These are phyloP conservation scores for Drosophila parthenogenetica DNA, from an alignment of 2,888 invertebrate genomes.

Conservation along the genomic window DNA sequence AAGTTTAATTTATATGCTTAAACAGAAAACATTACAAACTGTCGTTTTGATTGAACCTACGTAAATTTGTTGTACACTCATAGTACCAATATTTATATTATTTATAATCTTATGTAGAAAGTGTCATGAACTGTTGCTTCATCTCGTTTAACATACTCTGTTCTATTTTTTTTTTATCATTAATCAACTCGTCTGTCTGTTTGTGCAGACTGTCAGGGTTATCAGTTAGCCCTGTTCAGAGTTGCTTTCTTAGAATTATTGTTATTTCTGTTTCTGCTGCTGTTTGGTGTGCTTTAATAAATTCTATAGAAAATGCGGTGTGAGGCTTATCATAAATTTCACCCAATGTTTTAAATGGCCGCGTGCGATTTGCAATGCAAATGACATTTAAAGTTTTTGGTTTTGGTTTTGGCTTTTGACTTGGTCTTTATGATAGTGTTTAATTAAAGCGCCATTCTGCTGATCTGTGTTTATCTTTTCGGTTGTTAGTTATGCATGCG, in stretches of 20 bases:
- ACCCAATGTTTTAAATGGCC: constrained; percentile 42
- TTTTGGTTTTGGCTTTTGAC: neutral
- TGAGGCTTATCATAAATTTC: constrained; percentile 73
- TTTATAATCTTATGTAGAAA: neutral
- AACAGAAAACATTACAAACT: neutral
- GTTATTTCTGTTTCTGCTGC: neutral
- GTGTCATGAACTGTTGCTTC: constrained; percentile 1
- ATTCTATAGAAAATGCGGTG: constrained; percentile 49
- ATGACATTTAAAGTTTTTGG: constrained; percentile 22
- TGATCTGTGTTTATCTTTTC: constrained; percentile 49
- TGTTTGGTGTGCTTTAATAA: constrained; percentile 24
- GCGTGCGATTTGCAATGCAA: constrained; percentile 70
- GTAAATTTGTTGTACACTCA: neutral
- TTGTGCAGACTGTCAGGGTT: constrained; percentile 29
- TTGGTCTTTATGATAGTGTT: constrained; percentile 61
- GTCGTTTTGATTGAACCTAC: neutral
- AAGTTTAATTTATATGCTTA: too few species aligned
- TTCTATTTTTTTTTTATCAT: constrained; percentile 39
- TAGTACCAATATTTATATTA: neutral
- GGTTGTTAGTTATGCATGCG: constrained; percentile 66
- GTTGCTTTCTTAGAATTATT: constrained; percentile 7
- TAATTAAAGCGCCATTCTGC: constrained; percentile 71
- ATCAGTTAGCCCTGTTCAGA: constrained; percentile 14
- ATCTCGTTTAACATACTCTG: constrained; percentile 2
- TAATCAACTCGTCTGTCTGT: constrained; percentile 39